phyloP scores from a whole-genome alignment of 2,113 vertebrate species.

The Aleadryas rufinucha region DNA sequence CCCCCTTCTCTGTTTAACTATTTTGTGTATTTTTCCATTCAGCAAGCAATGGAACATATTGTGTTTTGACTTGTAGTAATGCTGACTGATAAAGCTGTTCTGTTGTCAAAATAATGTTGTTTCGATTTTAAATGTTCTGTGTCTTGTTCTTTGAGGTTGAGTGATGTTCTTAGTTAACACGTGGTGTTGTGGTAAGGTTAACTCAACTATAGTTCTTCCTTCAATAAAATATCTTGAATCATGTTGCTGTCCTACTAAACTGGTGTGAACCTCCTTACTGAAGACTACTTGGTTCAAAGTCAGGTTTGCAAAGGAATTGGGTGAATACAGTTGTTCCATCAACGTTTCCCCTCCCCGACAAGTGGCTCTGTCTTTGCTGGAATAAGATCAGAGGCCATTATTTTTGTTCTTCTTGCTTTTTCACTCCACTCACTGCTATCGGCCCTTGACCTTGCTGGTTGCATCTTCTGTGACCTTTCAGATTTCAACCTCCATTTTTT shows the following conservation, averaged over 20 bases:
- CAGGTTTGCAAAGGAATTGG: neutral
- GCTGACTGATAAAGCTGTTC: neutral
- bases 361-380: neutral
- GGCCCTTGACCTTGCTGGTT: neutral
- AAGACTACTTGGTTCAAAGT: neutral
- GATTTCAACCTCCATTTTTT: neutral
- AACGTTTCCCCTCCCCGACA: accelerated
- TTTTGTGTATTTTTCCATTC: neutral
- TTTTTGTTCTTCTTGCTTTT: neutral
- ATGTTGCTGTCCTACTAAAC: neutral
- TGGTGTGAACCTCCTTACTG: neutral
- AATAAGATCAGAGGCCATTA: neutral
- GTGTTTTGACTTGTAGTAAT: neutral
- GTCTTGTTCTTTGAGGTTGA: neutral
- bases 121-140: neutral
- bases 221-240: neutral
- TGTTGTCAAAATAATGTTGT: neutral
- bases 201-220: neutral
- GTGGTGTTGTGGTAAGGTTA: neutral
- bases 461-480: neutral
- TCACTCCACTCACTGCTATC: neutral
- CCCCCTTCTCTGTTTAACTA: neutral
- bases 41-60: neutral
- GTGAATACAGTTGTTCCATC: neutral
- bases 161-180: neutral